Conservation (phyloP, 2,797 vertebrate species). For the Poecilia velifera region DNA sequence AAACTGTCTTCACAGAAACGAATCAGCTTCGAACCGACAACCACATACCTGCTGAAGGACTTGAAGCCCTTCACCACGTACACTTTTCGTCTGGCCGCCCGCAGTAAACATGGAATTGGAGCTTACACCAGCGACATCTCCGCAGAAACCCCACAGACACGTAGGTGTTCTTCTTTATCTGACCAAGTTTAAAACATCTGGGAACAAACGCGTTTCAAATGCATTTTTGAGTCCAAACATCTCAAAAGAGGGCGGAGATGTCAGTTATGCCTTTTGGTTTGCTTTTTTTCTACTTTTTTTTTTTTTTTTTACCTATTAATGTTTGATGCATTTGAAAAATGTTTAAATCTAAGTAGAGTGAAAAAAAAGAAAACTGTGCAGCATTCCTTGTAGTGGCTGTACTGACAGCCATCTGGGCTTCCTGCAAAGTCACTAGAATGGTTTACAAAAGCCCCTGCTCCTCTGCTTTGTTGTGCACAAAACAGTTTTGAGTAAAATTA, state of each 20-base stretch:
- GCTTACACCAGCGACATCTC: conserved; percentile 97
- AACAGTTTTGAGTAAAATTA: conserved; percentile 41
- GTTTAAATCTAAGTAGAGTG: conserved; percentile 42
- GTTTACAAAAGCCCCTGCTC: conserved; percentile 56
- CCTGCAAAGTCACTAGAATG: conserved; percentile 77
- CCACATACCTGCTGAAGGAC: conserved; percentile 93
- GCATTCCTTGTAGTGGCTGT: conserved; percentile 63
- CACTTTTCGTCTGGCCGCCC: conserved; percentile 93
- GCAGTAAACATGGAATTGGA: conserved; percentile 93
- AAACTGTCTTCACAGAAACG: conserved; percentile 82
- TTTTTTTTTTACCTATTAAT: background rate
- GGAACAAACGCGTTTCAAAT: conserved; percentile 71
- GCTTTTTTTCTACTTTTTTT: background rate
- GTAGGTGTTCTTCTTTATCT: conserved; percentile 92
- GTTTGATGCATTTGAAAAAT: conserved; percentile 77
- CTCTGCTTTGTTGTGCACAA: conserved; percentile 59
- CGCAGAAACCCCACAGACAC: conserved; percentile 98
- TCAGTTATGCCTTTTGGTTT: conserved; percentile 31
- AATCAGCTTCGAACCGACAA: conserved; percentile 91
- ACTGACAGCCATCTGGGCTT: conserved; percentile 64
- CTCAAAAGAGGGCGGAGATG: conserved; percentile 33
- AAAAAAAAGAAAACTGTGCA: conserved; percentile 57
- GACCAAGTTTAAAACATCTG: conserved; percentile 44
- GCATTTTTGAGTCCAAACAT: conserved; percentile 49
- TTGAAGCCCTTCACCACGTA: conserved; percentile 97